Evolutionary conservation across 2,797 vertebrate species (phyloP).

Genomic region (Telmatherina bonti): DNA sequence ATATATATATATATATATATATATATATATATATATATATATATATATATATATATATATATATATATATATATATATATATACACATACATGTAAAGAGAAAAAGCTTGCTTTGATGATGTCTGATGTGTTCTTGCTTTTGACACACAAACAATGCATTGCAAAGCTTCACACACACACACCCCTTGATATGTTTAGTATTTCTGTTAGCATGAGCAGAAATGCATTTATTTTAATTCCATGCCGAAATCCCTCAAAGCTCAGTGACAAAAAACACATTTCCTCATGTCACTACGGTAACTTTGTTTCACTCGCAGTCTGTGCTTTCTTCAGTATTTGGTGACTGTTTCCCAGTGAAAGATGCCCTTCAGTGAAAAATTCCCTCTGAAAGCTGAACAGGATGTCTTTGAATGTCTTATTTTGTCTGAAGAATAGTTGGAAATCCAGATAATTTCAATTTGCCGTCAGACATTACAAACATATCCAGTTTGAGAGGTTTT

Average conservation of each 20-base stretch:
- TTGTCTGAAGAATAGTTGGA: background rate
- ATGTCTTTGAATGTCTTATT: background rate
- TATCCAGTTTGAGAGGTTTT: background rate
- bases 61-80: no score
- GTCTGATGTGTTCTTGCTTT: constrained; percentile 35
- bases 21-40: no score
- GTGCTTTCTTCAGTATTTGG: background rate
- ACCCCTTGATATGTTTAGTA: background rate
- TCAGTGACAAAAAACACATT: background rate
- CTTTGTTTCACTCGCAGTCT: background rate
- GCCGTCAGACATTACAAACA: constrained; percentile 3
- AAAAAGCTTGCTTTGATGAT: no score
- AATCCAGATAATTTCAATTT: constrained; percentile 12
- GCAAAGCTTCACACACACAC: background rate
- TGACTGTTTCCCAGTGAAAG: background rate
- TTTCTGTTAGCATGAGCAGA: background rate
- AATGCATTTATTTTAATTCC: background rate
- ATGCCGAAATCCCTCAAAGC: background rate
- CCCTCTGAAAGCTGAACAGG: background rate
- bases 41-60: no score
- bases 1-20: no score
- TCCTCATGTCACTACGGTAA: background rate
- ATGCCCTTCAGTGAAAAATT: background rate
- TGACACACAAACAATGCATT: constrained; percentile 16
- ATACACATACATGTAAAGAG: no score